Evolutionary conservation across 1,140 invertebrate genomes (phyloP).

Genomic region (Dendrolimus punctatus): DNA sequence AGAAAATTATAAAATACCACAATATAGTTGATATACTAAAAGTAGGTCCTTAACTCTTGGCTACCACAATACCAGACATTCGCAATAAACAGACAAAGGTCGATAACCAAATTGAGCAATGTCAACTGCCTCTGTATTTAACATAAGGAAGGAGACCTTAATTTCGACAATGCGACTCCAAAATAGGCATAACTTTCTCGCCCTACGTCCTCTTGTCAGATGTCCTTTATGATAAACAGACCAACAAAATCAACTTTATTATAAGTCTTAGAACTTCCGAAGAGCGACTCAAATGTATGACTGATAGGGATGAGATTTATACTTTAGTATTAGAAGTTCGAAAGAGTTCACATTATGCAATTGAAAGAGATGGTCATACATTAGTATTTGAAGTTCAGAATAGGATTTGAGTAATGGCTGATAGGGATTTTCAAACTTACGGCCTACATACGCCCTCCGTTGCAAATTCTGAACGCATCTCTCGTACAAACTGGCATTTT

Average conservation of each 20-base stretch:
- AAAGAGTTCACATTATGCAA: no score
- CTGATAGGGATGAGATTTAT: no score
- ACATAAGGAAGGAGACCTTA: slow-evolving; percentile 9
- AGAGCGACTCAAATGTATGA: no score
- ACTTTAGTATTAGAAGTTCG: no score
- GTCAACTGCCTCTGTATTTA: slow-evolving; percentile 17
- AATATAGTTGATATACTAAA: no score
- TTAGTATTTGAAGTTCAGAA: no score
- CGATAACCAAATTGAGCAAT: slow-evolving; percentile 19
- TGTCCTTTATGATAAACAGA: no score
- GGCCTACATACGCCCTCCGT: slow-evolving; percentile 31
- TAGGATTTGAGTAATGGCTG: neutral
- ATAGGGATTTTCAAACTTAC: slow-evolving; percentile 36
- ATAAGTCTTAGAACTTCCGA: no score
- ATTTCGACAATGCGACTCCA: slow-evolving; percentile 3
- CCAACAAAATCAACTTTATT: no score
- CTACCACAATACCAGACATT: neutral
- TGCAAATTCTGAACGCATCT: slow-evolving; percentile 39
- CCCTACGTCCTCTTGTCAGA: neutral
- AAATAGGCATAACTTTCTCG: slow-evolving; percentile 23
- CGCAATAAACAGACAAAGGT: slow-evolving; percentile 10
- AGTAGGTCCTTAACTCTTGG: neutral
- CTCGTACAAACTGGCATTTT: slow-evolving; percentile 51
- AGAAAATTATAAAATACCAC: no score
- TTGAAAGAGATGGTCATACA: no score